Base-by-base conservation (phyloP, 2,888 invertebrate genomes). In the Thereva unica region DNA sequence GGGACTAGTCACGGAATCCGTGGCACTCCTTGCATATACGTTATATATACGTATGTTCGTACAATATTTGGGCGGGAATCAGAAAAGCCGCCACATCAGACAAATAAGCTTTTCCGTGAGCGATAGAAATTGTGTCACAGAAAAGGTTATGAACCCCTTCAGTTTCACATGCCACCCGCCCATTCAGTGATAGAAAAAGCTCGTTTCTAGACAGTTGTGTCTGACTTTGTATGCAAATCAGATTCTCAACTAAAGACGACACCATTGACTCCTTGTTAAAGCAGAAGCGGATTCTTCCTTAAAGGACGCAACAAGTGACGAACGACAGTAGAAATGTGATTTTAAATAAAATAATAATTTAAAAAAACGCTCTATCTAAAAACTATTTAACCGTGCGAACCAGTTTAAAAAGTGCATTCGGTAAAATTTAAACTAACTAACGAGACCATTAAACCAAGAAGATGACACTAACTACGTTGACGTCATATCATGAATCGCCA, bases 401-500 rank as follows among this genome's bases (percentile, higher is more conserved):
- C 45, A 10, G 41, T 47, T 38, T 47, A n/a, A 35, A 47, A 10
- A 47, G 57, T 37, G 57, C 50, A 47, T 59, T 45, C 57, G 38
- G 35, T 59, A 4, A 59, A 59, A 47, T 42, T 47, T 44, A 38
- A 59, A 45, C 47, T 59, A 42, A 44, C 38, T 59, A 47, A 10
- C 37, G 61, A 50, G 61, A 61, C 50, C 61, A 61, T 61, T 61
- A 50, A 61, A 61, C 61, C 40, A 41, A 49, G 8, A 61, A 37
- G 61, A 61, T 61, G 61, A 61, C 61, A 61, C 49, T 61, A 37
- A 50, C 50, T 38, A 59, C 38, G 57, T 47, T 59, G 12, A 50
- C 50, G 40, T 50, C 61, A 5, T 61, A 61, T 23, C 23, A 23
- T 35, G 61, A 61, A 50, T 61, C 61, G 12, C 61, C 61, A 34